Percentiles rank a stretch among this genome's conserved stretches.
These are phyloP conservation scores for Bujurquina vittata DNA, from an alignment of 2,113 vertebrate genomes.

Conservation along the genomic window DNA sequence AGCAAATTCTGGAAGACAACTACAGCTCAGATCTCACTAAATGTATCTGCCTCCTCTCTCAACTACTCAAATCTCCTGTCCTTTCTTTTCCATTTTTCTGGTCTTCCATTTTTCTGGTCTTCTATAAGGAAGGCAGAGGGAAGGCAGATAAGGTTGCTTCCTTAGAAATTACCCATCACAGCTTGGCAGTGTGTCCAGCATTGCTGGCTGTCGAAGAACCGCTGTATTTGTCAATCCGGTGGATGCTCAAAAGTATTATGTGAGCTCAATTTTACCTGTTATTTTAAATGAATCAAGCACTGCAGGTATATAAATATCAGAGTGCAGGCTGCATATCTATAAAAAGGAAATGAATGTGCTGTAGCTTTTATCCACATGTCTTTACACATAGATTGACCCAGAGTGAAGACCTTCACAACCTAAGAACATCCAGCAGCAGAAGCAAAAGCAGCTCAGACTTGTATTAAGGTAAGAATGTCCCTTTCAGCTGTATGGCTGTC, in stretches of 20 bases:
- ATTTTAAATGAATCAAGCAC: conserved; percentile 45
- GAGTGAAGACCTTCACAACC: conserved; percentile 41
- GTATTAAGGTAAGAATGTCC: conserved; percentile 38
- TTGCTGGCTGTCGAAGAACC: conserved; percentile 54
- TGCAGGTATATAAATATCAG: conserved; percentile 44
- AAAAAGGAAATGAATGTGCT: conserved; percentile 51
- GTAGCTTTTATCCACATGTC: conserved; percentile 40
- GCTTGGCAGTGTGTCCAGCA: conserved; percentile 55
- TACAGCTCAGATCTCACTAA: conserved; percentile 58
- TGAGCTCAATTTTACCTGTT: conserved; percentile 53
- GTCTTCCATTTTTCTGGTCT: conserved; percentile 47
- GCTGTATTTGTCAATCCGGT: conserved; percentile 61
- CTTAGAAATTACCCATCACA: conserved; percentile 72
- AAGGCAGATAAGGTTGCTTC: conserved; percentile 66
- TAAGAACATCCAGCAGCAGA: conserved; percentile 45
- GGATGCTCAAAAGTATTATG: conserved; percentile 42
- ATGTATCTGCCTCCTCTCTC: conserved; percentile 63
- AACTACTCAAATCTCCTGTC: conserved; percentile 63
- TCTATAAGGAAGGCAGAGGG: conserved; percentile 35
- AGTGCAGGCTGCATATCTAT: conserved; percentile 14
- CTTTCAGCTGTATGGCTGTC: conserved; percentile 9
- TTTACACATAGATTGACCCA: conserved; percentile 38
- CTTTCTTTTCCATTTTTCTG: conserved; percentile 49
- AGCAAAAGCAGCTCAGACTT: conserved; percentile 41
- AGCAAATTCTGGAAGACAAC: conserved; percentile 51